phyloP scores from a whole-genome alignment of 2,888 invertebrate genomes.

The Helicoverpa assulta region DNA sequence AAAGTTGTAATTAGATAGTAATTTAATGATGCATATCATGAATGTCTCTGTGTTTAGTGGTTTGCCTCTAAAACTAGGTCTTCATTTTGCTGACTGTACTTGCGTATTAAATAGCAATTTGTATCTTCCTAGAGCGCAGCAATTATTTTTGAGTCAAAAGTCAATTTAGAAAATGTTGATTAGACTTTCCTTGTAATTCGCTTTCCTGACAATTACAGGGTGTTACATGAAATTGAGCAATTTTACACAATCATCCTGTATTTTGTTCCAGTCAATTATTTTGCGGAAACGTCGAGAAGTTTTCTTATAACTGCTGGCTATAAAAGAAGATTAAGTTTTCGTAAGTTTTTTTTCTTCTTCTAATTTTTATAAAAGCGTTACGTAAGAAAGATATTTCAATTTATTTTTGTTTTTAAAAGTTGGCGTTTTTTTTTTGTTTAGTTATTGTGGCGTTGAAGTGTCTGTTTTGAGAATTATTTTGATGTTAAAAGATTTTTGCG shows the following conservation, averaged over 20 bases:
- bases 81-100: background rate
- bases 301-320: constrained; percentile 49
- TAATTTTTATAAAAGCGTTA: constrained; percentile 30
- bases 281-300: constrained; percentile 49
- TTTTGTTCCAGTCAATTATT: constrained; percentile 51
- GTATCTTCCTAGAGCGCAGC: background rate
- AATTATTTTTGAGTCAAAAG: constrained; percentile 26
- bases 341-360: constrained; percentile 56
- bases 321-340: constrained; percentile 61
- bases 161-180: constrained; percentile 34
- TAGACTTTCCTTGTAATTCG: constrained; percentile 23
- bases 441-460: no score
- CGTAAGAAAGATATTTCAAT: constrained; percentile 37
- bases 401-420: constrained; percentile 48
- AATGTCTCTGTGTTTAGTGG: no score
- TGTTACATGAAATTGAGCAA: constrained; percentile 52
- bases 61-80: no score
- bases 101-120: constrained; percentile 17
- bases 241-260: constrained; percentile 40
- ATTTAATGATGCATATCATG: no score
- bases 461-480: no score
- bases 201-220: constrained; percentile 41
- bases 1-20: no score
- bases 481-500: no score
- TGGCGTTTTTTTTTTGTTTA: no score